Conservation (phyloP, 2,888 invertebrate genomes). For the Agrotis segetum region DNA sequence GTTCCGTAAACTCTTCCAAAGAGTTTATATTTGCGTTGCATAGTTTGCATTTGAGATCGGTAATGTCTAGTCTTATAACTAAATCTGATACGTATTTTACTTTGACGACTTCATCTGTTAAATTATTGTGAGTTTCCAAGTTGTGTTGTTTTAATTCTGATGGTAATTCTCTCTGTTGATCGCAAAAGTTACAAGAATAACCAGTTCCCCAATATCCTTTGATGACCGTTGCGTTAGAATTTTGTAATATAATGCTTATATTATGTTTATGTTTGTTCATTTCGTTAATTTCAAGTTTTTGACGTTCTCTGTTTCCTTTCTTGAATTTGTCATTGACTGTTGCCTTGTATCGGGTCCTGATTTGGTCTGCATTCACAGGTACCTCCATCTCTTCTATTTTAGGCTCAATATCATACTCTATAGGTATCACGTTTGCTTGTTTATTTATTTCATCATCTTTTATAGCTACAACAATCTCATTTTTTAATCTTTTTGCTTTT, state of each 20-base stretch:
- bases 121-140: slow-evolving; percentile 52
- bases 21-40: slow-evolving; percentile 67
- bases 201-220: slow-evolving; percentile 62
- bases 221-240: slow-evolving; percentile 71
- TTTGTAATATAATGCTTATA: slow-evolving; percentile 54
- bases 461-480: slow-evolving; percentile 1
- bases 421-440: neutral
- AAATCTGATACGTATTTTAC: slow-evolving; percentile 65
- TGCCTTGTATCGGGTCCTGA: slow-evolving; percentile 55
- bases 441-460: slow-evolving; percentile 1
- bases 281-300: slow-evolving; percentile 45
- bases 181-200: slow-evolving; percentile 68
- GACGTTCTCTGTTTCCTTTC: slow-evolving; percentile 36
- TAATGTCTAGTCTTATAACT: slow-evolving; percentile 78
- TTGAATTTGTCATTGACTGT: slow-evolving; percentile 55
- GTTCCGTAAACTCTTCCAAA: slow-evolving; percentile 70
- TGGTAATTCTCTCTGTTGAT: slow-evolving; percentile 52
- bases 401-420: slow-evolving; percentile 28
- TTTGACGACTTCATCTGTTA: slow-evolving; percentile 46
- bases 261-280: slow-evolving; percentile 68
- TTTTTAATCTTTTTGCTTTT: slow-evolving; percentile 30
- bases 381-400: slow-evolving; percentile 23
- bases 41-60: slow-evolving; percentile 74
- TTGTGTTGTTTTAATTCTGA: slow-evolving; percentile 68
- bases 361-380: slow-evolving; percentile 43